These are phyloP conservation scores for Fregetta grallaria DNA, from an alignment of 2,113 vertebrate species.

Conservation along the genomic window DNA sequence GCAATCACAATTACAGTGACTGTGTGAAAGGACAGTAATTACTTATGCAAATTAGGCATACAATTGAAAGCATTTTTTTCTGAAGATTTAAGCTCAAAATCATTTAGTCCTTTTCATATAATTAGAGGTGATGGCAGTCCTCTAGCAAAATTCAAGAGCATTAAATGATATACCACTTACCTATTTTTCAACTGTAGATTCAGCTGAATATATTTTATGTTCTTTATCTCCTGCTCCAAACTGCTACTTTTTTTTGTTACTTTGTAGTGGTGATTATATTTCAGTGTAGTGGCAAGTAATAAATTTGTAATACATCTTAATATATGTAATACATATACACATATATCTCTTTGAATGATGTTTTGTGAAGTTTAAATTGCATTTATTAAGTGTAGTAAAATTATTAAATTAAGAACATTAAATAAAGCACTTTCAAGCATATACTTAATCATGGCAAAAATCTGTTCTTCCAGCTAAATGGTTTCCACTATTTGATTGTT, in stretches of 20 bases:
- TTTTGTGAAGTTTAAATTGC: background rate
- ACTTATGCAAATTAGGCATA: background rate
- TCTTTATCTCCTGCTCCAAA: background rate
- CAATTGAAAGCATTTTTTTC: background rate
- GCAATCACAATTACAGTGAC: background rate
- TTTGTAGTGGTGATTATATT: background rate
- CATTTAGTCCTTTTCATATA: background rate
- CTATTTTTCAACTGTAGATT: background rate
- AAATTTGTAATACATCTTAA: background rate
- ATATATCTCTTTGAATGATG: background rate
- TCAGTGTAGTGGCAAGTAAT: background rate
- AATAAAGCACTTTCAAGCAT: background rate
- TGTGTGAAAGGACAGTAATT: background rate
- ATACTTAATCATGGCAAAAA: background rate
- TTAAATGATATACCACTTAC: background rate
- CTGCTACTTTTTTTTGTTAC: background rate
- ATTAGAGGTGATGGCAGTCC: background rate
- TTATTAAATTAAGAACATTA: background rate
- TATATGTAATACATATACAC: background rate
- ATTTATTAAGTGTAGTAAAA: background rate
- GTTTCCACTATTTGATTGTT: background rate
- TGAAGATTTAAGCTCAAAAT: background rate
- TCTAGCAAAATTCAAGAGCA: background rate
- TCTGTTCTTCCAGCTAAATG: background rate
- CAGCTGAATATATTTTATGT: background rate